Evolutionary conservation across 2,113 vertebrate genomes (phyloP).

Genomic region (Nyctereutes procyonoides): DNA sequence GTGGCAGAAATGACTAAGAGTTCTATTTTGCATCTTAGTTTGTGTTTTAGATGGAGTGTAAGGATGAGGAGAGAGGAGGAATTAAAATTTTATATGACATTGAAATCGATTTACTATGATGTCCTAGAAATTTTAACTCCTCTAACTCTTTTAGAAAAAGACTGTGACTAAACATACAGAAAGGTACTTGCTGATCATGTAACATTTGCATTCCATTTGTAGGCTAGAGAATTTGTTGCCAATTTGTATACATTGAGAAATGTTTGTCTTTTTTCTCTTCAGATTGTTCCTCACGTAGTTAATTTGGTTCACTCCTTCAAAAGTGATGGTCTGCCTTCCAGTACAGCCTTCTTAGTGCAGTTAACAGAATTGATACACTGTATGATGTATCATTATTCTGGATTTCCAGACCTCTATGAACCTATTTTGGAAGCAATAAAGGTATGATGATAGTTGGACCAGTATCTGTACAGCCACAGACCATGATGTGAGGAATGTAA

Average conservation of each 20-base stretch:
- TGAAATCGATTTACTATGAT: slow-evolving; percentile 30
- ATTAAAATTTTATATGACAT: slow-evolving; percentile 25
- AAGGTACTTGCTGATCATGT: background rate
- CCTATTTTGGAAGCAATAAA: slow-evolving; percentile 96
- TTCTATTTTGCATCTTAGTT: slow-evolving; percentile 2
- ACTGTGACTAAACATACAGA: background rate
- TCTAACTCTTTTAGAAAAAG: background rate
- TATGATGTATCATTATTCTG: slow-evolving; percentile 99
- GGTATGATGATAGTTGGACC: slow-evolving; percentile 85
- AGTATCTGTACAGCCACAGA: background rate
- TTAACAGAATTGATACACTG: slow-evolving; percentile 96
- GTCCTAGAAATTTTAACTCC: background rate
- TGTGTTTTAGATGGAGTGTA: slow-evolving; percentile 40
- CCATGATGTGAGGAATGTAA: background rate
- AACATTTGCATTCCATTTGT: background rate
- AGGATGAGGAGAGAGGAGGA: background rate
- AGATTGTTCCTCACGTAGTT: slow-evolving; percentile 96
- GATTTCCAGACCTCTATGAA: slow-evolving; percentile 99
- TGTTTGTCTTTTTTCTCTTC: slow-evolving; percentile 52
- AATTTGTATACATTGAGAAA: background rate
- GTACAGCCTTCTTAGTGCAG: slow-evolving; percentile 93
- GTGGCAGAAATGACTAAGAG: background rate
- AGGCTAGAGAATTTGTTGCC: background rate
- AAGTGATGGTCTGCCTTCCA: slow-evolving; percentile 93
- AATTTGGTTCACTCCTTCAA: slow-evolving; percentile 92